Base-by-base conservation (phyloP, 2,797 vertebrate species). In the Sebastes paucispinis region DNA sequence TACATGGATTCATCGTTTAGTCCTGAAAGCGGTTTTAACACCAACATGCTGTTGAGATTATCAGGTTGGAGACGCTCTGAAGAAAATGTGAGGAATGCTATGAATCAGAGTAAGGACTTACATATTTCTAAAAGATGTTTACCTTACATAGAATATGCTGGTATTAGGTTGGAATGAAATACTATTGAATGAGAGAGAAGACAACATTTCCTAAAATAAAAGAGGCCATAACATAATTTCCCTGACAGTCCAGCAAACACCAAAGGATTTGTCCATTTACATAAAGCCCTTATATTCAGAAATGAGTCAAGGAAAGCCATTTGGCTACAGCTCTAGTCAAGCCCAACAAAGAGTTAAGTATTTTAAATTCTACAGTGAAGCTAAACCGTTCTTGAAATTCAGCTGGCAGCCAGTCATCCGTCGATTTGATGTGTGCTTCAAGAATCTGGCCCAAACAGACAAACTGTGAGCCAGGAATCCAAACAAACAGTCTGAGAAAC, bases 321-420 rank as follows among this genome's bases (percentile, higher is more conserved):
- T 85, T 80, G 73, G 73, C 82, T 79, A 55, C 43, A 47, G 72
- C 76, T 75, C 69, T 27, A 71, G 69, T 84, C 34, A 66, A 80
- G 80, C 75, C 84, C 77, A 84, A 85, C 86, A 89, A 89, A 91
- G 83, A 93, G 82, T 91, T 86, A 86, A 88, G 82, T 72, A 81
- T 89, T 92, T 89, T 58, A 87, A 90, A 91, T 91, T 90, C 88
- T 82, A 77, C 88, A 80, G 77, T 75, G 83, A 87, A 91, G 86
- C 85, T 85, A 81, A 90, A 92, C 81, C 85, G 90, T 94, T 94
- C 93, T 94, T 95, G 90, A 94, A 95, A 93, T 94, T 93, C 93
- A 92, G 86, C 85, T 93, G 93, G 93, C 92, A 91, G 32, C 85
- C 72, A 86, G 83, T 93, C 91, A 90, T 89, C 90, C 88, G 87